Conservation (phyloP, 2,888 invertebrate genomes). For the Pammene fasciana region DNA sequence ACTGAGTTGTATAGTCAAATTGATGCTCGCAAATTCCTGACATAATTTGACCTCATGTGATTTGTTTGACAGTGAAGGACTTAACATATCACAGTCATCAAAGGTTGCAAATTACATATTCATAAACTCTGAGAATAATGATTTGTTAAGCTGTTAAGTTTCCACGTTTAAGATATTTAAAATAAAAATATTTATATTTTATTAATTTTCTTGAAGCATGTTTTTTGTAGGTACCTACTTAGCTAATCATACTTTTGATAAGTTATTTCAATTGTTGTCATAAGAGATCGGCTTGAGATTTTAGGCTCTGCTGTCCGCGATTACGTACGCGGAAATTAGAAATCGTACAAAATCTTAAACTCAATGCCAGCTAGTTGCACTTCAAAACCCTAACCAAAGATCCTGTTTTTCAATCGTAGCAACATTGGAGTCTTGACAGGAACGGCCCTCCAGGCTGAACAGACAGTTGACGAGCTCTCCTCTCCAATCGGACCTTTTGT, state of each 20-base stretch:
- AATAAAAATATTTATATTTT: not conserved
- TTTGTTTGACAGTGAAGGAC: constrained; percentile 15
- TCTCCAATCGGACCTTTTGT: constrained; percentile 75
- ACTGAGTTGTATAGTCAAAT: not conserved
- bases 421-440: not conserved
- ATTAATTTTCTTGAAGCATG: too few species aligned
- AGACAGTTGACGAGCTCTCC: constrained; percentile 72
- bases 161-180: not conserved
- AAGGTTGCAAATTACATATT: constrained; percentile 22
- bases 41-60: constrained; percentile 2
- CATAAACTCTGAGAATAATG: constrained; percentile 17
- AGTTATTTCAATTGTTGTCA: too few species aligned
- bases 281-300: too few species aligned
- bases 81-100: constrained; percentile 1
- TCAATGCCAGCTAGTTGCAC: too few species aligned
- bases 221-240: too few species aligned
- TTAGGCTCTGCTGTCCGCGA: too few species aligned
- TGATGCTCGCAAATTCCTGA: not conserved
- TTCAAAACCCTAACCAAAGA: too few species aligned
- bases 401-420: not conserved
- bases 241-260: too few species aligned
- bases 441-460: constrained; percentile 23
- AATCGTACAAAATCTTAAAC: too few species aligned
- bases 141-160: constrained; percentile 15
- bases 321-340: too few species aligned